A percentile compares a stretch with the other conserved stretches of the same genome.
These are phyloP conservation scores for Myiothlypis coronata DNA, from an alignment of 2,797 vertebrate species.

Conservation along the genomic window DNA sequence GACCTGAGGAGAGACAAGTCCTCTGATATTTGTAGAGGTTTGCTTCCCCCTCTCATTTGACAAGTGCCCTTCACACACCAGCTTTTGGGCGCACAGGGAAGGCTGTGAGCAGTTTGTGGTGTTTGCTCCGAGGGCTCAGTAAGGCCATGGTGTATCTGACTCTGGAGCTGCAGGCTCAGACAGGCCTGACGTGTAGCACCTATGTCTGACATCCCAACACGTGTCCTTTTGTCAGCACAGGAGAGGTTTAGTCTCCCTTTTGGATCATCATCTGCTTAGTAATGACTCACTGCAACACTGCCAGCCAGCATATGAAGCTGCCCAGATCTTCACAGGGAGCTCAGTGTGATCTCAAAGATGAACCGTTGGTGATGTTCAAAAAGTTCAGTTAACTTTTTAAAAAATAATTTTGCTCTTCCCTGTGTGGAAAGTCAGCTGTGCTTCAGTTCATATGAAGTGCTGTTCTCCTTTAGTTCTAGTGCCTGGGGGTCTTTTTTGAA, in stretches of 20 bases:
- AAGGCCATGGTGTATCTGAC: not conserved
- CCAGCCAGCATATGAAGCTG: not conserved
- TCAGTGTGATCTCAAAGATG: conserved; percentile 43
- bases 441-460: conserved; percentile 38
- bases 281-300: not conserved
- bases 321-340: conserved; percentile 43
- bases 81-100: not conserved
- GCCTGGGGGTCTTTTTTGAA: conserved; percentile 42
- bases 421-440: conserved; percentile 2
- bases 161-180: not conserved
- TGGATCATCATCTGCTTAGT: not conserved
- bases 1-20: not conserved
- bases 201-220: not conserved
- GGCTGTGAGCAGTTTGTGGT: not conserved
- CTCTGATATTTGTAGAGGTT: not conserved
- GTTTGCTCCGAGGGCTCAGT: not conserved
- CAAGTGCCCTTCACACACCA: rapidly evolving
- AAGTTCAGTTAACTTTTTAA: conserved; percentile 45
- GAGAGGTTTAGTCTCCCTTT: not conserved
- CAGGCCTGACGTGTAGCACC: not conserved
- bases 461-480: conserved; percentile 14
- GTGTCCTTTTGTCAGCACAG: not conserved
- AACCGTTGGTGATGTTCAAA: conserved; percentile 49
- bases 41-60: not conserved
- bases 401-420: conserved; percentile 42